A percentile compares a stretch with the other conserved stretches of the same genome.
phyloP scores from a whole-genome alignment of 2,888 invertebrate species.

The Trachelus tabidus region DNA sequence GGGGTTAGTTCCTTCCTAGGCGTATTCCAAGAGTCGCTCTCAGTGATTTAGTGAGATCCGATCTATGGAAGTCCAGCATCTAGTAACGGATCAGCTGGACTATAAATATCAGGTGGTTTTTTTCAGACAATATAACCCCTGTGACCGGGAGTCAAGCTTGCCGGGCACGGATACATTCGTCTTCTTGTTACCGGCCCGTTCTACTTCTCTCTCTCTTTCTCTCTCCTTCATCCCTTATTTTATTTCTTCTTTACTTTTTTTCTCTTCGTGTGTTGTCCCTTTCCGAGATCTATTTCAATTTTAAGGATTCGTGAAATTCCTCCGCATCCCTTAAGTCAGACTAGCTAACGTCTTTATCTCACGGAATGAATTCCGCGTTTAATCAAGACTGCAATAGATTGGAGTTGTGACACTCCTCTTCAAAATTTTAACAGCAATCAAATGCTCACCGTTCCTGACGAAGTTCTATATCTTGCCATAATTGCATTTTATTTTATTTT shows the following conservation, averaged over 20 bases:
- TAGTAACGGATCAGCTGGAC: conserved; percentile 52
- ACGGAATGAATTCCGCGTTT: background rate
- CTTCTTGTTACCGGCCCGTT: conserved; percentile 36
- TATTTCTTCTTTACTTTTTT: conserved; percentile 11
- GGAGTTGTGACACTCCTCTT: background rate
- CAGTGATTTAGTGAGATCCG: conserved; percentile 51
- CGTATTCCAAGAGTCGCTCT: conserved; percentile 32
- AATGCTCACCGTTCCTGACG: background rate
- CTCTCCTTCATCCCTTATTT: conserved; percentile 18
- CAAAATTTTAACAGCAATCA: background rate
- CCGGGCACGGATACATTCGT: conserved; percentile 37
- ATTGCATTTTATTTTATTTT: background rate
- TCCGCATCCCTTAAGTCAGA: background rate
- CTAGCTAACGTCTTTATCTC: background rate
- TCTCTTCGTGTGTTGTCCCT: background rate
- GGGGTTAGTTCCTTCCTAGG: conserved; percentile 45
- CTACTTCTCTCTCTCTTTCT: background rate
- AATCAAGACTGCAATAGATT: background rate
- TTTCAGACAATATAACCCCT: conserved; percentile 29
- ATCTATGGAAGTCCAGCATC: conserved; percentile 38
- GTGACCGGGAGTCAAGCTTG: conserved; percentile 41
- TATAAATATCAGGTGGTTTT: conserved; percentile 53
- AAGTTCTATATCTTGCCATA: background rate
- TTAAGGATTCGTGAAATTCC: conserved; percentile 36
- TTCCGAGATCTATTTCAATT: conserved; percentile 49